These are phyloP conservation scores for Mechanitis mazaeus DNA, from an alignment of 2,888 invertebrate species.

Conservation along the genomic window DNA sequence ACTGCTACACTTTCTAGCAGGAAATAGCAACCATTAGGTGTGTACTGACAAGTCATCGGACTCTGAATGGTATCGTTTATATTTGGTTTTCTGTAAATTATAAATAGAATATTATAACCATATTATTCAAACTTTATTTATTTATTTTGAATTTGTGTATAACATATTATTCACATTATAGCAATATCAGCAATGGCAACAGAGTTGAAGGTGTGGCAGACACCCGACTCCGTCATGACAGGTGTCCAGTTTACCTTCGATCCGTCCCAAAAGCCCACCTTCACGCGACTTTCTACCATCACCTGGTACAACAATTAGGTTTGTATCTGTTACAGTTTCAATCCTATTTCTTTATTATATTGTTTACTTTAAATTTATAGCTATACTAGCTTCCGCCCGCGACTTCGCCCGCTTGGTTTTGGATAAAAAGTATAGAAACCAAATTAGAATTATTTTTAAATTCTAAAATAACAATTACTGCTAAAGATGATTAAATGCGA, in stretches of 20 bases:
- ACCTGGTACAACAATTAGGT: constrained; percentile 47
- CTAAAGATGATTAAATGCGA: too few species aligned
- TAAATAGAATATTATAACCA: not conserved
- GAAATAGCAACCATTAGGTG: constrained; percentile 1
- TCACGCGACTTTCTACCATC: constrained; percentile 60
- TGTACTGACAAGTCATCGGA: constrained; percentile 44
- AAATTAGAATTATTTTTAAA: too few species aligned
- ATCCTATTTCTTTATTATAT: too few species aligned
- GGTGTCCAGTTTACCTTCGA: constrained; percentile 55
- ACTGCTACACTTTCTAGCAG: not conserved
- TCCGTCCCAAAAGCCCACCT: constrained; percentile 64
- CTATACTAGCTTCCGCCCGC: too few species aligned
- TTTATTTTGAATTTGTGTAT: not conserved
- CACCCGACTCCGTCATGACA: constrained; percentile 80
- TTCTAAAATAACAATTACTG: too few species aligned
- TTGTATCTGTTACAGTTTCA: too few species aligned
- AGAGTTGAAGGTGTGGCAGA: constrained; percentile 80
- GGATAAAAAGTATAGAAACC: too few species aligned
- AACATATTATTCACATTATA: constrained; percentile 52
- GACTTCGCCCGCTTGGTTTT: too few species aligned
- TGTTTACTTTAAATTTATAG: too few species aligned
- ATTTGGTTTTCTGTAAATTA: constrained; percentile 38
- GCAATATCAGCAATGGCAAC: constrained; percentile 68
- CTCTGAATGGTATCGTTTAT: constrained; percentile 38
- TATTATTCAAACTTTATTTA: not conserved